Base-by-base conservation (phyloP, 2,888 invertebrate species). In the Agriopis leucophaearia region DNA sequence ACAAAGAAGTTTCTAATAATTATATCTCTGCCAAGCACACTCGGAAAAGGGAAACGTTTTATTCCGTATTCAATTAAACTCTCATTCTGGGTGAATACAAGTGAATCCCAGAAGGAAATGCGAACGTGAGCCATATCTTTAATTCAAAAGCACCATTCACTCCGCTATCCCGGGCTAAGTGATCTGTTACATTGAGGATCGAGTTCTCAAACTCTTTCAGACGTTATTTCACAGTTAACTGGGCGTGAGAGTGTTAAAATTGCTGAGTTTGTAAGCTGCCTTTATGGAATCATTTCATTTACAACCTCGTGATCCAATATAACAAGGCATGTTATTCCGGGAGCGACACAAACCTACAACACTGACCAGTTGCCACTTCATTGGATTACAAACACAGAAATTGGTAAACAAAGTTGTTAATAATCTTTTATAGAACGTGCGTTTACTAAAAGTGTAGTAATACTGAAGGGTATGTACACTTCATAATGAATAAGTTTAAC, bases 201-300 rank as follows among this genome's bases (percentile, higher is more conserved):
- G 77, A 81, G 82, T 82, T 81, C 77, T 75, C 77, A 80, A 80
- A 80, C 76, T 81, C 75, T 77, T 71, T 74, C 73, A 72, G 71
- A 78, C 75, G 78, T 78, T 74, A 71, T 77, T 79, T 74, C 74
- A 69, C 77, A 74, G 74, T 82, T 81, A 78, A 76, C 71, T 67
- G 66, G 69, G 76, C 73, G 74, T 76, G 69, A 75, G 64, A 69
- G 69, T 67, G 66, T 72, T 59, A 69, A 68, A 64, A 61, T 58
- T 55, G 55, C 64, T 60, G 60, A 62, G 61, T 62, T 58, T 38
- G 52, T 5, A 35, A 35, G n/a, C 18, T 2, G 47, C 47, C 8
- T 18, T 13, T 51, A 13, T 35, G 3, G n/a, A 27, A 12, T 48
- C 5, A 9, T 38, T 38, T 38, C 6, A 38, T 38, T 38, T 38